phyloP scores from a whole-genome alignment of 1,140 invertebrate genomes.

The Trichoplusia ni region DNA sequence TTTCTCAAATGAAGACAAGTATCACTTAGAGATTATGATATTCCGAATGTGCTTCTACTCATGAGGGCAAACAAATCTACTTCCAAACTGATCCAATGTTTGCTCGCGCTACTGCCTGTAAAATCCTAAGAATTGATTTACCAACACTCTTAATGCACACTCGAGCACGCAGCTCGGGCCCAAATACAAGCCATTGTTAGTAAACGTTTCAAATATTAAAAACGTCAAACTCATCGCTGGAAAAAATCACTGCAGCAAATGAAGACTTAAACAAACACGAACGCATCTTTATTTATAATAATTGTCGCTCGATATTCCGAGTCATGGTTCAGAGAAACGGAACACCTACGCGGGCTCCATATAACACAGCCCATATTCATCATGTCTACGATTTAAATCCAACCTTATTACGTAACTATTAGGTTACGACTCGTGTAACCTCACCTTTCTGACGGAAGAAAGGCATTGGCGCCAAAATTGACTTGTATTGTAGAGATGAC shows the following conservation, averaged over 20 bases:
- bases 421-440: conserved; percentile 18
- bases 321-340: conserved; percentile 75
- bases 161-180: conserved; percentile 14
- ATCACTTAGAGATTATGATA: too few species aligned
- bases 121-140: conserved; percentile 21
- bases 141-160: background rate
- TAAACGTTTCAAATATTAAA: conserved; percentile 39
- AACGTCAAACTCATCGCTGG: conserved; percentile 60
- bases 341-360: conserved; percentile 65
- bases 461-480: conserved; percentile 69
- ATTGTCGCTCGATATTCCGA: conserved; percentile 65
- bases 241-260: conserved; percentile 73
- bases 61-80: background rate
- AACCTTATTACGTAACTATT: conserved; percentile 38
- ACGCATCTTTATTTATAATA: conserved; percentile 76
- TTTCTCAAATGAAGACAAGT: too few species aligned
- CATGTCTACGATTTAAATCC: conserved; percentile 30
- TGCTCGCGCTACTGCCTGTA: background rate
- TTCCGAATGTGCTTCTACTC: too few species aligned
- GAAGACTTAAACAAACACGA: conserved; percentile 79
- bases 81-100: background rate
- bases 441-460: conserved; percentile 23
- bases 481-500: conserved; percentile 67
- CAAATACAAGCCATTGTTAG: conserved; percentile 35
- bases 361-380: conserved; percentile 3